A percentile compares a stretch with the other conserved stretches of the same genome.
phyloP scores from a whole-genome alignment of 2,888 invertebrate species.

The Coleophora deauratella region DNA sequence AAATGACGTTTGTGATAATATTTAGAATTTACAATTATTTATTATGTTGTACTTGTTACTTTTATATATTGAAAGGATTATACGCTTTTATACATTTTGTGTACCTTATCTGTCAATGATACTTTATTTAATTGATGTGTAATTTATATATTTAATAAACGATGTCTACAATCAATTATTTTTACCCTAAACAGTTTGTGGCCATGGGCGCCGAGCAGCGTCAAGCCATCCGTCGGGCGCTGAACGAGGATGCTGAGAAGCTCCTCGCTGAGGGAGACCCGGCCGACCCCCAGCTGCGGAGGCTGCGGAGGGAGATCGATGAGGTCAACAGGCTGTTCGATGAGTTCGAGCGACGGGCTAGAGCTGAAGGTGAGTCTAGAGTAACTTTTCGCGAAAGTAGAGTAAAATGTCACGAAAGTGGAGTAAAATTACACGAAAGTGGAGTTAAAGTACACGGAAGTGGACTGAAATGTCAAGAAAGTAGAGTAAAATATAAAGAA shows the following conservation, averaged over 20 bases:
- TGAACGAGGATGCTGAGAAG: slow-evolving; percentile 98
- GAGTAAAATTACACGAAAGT: neutral
- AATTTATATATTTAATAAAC: no score
- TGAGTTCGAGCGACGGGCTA: slow-evolving; percentile 90
- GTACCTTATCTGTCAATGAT: no score
- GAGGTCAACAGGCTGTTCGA: slow-evolving; percentile 96
- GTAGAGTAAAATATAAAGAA: no score
- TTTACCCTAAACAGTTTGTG: slow-evolving; percentile 85
- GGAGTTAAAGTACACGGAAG: neutral
- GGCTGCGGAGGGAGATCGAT: slow-evolving; percentile 93
- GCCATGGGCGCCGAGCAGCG: slow-evolving; percentile 97
- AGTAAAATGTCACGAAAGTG: neutral
- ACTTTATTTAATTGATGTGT: no score
- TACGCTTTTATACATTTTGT: no score
- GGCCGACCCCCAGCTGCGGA: slow-evolving; percentile 91
- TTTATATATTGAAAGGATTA: no score
- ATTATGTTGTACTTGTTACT: no score
- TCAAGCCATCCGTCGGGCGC: slow-evolving; percentile 92
- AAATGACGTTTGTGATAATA: no score
- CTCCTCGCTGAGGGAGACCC: slow-evolving; percentile 96
- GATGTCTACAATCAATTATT: no score
- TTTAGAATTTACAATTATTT: no score
- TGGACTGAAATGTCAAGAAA: neutral
- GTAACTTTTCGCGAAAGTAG: neutral
- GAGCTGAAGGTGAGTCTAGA: slow-evolving; percentile 81